Percentiles rank a stretch among this genome's conserved stretches.
Evolutionary conservation across 2,888 invertebrate genomes (phyloP).

Genomic region (Drosophila subsilvestris): DNA sequence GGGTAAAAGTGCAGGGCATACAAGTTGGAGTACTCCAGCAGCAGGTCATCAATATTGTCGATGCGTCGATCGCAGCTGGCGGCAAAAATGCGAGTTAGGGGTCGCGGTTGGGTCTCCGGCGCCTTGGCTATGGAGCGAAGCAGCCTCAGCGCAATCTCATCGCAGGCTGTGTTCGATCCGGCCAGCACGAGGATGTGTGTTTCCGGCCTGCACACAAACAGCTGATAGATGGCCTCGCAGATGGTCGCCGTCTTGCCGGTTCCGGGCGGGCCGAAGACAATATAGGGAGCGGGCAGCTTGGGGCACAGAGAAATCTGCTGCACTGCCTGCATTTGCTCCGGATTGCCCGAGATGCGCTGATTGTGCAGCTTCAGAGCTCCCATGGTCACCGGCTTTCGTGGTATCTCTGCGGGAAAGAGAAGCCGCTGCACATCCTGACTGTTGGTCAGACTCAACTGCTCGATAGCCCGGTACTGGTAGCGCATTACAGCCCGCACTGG

Average conservation of each 20-base stretch:
- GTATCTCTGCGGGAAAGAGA: constrained; percentile 54
- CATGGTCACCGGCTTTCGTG: not conserved
- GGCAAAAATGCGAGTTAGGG: constrained; percentile 85
- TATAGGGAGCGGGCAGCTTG: constrained; percentile 88
- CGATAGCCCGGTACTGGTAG: constrained; percentile 79
- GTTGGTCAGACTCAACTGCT: constrained; percentile 49
- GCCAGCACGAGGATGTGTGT: constrained; percentile 87
- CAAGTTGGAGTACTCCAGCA: constrained; percentile 84
- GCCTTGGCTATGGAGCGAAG: constrained; percentile 70
- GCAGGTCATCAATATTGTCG: constrained; percentile 80
- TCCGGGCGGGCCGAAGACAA: constrained; percentile 89
- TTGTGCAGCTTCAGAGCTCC: constrained; percentile 46
- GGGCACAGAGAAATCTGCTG: constrained; percentile 86
- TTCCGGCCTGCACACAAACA: constrained; percentile 82
- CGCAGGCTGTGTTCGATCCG: constrained; percentile 90
- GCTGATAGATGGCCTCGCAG: constrained; percentile 89
- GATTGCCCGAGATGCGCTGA: constrained; percentile 85
- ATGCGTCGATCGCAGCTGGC: constrained; percentile 81
- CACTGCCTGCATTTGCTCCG: constrained; percentile 88
- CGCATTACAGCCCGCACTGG: constrained; percentile 74
- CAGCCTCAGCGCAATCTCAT: constrained; percentile 86
- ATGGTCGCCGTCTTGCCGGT: constrained; percentile 90
- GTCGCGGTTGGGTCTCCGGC: constrained; percentile 46
- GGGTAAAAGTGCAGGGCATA: constrained; percentile 83
- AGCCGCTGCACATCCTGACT: constrained; percentile 53